phyloP scores from a whole-genome alignment of 2,888 invertebrate genomes.

The Lydus trimaculatus region DNA sequence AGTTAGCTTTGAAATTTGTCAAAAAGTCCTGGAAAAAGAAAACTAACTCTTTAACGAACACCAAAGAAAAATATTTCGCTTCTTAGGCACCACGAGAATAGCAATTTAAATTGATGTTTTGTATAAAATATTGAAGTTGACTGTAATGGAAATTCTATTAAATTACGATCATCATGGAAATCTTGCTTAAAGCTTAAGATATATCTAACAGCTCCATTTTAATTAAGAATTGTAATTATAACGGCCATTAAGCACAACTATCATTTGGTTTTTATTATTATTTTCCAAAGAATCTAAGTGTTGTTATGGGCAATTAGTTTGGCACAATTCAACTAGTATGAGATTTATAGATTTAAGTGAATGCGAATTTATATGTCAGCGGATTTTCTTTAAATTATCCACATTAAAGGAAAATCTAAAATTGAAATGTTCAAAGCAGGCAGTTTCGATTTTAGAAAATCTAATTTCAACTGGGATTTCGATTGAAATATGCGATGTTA shows the following conservation, averaged over 20 bases:
- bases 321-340: conserved; percentile 25
- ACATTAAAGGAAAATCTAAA: neutral
- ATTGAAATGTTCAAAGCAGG: neutral
- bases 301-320: conserved; percentile 40
- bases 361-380: conserved; percentile 10
- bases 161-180: conserved; percentile 43
- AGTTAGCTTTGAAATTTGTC: conserved; percentile 16
- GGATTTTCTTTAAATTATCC: conserved; percentile 8
- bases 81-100: conserved; percentile 15
- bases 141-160: conserved; percentile 21
- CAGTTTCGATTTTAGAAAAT: neutral
- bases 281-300: conserved; percentile 34
- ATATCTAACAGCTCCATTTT: conserved; percentile 41
- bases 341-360: conserved; percentile 26
- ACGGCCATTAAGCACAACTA: conserved; percentile 37
- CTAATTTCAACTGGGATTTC: neutral
- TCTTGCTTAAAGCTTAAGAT: conserved; percentile 42
- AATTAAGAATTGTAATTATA: conserved; percentile 37
- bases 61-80: conserved; percentile 14
- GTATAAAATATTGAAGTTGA: neutral
- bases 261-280: conserved; percentile 39
- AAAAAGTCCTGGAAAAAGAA: neutral
- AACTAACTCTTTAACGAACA: neutral
- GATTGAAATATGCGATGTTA: too few relatives aligned
- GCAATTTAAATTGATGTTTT: conserved; percentile 1